Evolutionary conservation across 2,888 invertebrate genomes (phyloP).

Genomic region (Drosophila atripex): DNA sequence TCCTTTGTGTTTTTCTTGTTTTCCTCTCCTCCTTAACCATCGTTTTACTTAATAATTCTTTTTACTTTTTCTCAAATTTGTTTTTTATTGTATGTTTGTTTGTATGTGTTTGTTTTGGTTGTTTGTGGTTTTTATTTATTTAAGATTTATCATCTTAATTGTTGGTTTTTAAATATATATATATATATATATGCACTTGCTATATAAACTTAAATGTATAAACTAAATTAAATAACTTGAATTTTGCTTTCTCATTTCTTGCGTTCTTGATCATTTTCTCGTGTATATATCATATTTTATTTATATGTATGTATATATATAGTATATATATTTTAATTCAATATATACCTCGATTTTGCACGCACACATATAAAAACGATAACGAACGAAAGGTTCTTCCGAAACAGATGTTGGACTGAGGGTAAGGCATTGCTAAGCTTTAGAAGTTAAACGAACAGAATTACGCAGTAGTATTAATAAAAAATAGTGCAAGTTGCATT

Average conservation of each 20-base stretch:
- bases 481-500: conserved; percentile 48
- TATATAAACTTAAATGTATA: conserved; percentile 80
- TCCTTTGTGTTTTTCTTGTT: conserved; percentile 59
- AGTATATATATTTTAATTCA: conserved; percentile 38
- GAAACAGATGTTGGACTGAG: conserved; percentile 28
- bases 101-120: conserved; percentile 55
- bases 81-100: conserved; percentile 61
- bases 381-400: conserved; percentile 63
- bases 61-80: conserved; percentile 55
- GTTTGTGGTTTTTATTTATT: conserved; percentile 56
- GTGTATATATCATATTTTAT: conserved; percentile 39
- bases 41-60: conserved; percentile 68
- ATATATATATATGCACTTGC: conserved; percentile 74
- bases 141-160: conserved; percentile 58
- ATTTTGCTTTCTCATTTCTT: conserved; percentile 60
- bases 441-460: conserved; percentile 6
- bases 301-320: conserved; percentile 49
- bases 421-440: conserved; percentile 7
- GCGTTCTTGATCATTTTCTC: conserved; percentile 41
- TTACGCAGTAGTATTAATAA: conserved; percentile 4
- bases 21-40: conserved; percentile 46
- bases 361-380: conserved; percentile 77
- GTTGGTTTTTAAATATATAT: conserved; percentile 61
- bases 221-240: conserved; percentile 78
- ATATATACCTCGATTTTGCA: conserved; percentile 65